Base-by-base conservation (phyloP, 1,140 invertebrate species). In the Phenacoccus solenopsis region DNA sequence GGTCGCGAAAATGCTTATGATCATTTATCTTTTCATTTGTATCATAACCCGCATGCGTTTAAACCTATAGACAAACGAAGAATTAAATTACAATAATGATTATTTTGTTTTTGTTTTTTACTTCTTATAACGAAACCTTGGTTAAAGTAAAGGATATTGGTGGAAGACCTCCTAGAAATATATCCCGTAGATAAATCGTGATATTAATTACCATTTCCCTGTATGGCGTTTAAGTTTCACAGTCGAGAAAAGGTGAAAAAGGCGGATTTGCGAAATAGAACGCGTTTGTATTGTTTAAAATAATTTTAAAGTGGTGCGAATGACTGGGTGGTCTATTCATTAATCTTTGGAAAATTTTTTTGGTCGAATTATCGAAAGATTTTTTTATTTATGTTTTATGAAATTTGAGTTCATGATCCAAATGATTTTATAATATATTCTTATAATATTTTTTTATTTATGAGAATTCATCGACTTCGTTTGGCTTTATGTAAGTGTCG, bases 101-200 rank as follows among this genome's bases (percentile, higher is more conserved):
- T 49, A 16, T 49, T 49, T 49, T 16, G 12, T 49, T 16, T 49
- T 49, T 49, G 38, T 49, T 49, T 59, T 64, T 64, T 16, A 64
- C 25, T 64, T 64, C 59, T 3, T 64, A 24, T 27, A 25, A 64
- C 59, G 59, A 64, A 22, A 64, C 59, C 59, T 64, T 64, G 59
- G 25, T 64, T 64, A 24, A 27, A 25, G 59, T 64, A 64, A 64
- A 64, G 59, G 59, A 64, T 64, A 64, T 24, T 25, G 59, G 25
- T 64, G 22, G 25, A 24, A 64, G 59, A 64, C 59, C 59, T 64
- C 59, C 59, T 25, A 24, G 59, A 64, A 25, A 64, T 27, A 25
- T 64, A 64, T 64, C 59, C 59, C 59, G 59, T 64, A 64, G 59
- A 64, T 27, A 24, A 24, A 22, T 49, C 38, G 38, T n/a, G 16